Percentiles rank a stretch among this genome's conserved stretches.
These are phyloP conservation scores for Rutpela maculata DNA, from an alignment of 2,888 invertebrate genomes.

Conservation along the genomic window DNA sequence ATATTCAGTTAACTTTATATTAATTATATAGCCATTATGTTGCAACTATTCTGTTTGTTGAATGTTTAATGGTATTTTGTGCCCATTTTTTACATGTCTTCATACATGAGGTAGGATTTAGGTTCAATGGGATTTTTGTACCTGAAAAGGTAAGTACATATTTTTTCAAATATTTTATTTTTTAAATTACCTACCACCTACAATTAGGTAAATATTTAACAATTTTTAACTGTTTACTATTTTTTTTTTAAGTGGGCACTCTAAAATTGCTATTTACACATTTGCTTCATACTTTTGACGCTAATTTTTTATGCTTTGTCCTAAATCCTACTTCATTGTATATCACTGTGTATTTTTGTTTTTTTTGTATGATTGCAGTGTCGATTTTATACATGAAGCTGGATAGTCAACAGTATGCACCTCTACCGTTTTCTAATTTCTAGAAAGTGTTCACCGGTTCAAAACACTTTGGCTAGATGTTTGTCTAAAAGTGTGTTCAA, in stretches of 20 bases:
- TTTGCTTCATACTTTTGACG: background rate
- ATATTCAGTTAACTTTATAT: too few relatives aligned
- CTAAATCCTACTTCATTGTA: slow-evolving; percentile 39
- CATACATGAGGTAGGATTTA: slow-evolving; percentile 42
- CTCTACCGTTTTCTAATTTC: too few relatives aligned
- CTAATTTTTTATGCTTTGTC: background rate
- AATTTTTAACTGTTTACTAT: slow-evolving; percentile 22
- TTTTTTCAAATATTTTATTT: slow-evolving; percentile 34
- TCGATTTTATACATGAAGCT: too few relatives aligned
- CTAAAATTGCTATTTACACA: background rate
- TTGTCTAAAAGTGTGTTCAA: too few relatives aligned
- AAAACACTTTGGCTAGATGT: too few relatives aligned
- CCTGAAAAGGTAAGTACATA: slow-evolving; percentile 37
- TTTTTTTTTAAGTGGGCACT: background rate
- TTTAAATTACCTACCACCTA: slow-evolving; percentile 7
- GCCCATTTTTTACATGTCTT: slow-evolving; percentile 14
- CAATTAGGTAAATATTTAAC: background rate
- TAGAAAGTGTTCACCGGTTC: too few relatives aligned
- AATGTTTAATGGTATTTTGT: slow-evolving; percentile 4
- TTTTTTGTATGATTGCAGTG: background rate
- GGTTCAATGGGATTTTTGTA: slow-evolving; percentile 16
- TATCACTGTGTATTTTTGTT: slow-evolving; percentile 2
- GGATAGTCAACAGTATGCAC: too few relatives aligned
- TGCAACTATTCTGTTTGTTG: background rate
- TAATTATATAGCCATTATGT: too few relatives aligned